phyloP scores from a whole-genome alignment of 23 tunicate species.

The Trididemnum nubilum region DNA sequence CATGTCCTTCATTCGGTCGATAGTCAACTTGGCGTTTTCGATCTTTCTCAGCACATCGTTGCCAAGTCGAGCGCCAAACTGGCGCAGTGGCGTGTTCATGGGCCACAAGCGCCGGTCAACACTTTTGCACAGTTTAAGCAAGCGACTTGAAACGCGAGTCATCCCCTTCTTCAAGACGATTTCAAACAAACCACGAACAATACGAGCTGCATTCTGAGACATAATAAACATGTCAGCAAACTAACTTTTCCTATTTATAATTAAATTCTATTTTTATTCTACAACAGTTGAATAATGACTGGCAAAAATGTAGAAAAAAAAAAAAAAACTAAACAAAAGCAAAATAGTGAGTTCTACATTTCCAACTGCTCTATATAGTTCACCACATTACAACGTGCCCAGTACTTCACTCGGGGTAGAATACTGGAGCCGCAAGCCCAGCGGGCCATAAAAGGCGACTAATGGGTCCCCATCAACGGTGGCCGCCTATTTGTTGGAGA shows the following conservation, averaged over 20 bases:
- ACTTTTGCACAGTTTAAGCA: constrained; percentile 83
- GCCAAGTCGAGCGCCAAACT: constrained; percentile 67
- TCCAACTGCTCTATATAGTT: too few species aligned
- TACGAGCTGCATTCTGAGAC: constrained; percentile 88
- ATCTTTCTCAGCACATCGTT: constrained; percentile 78
- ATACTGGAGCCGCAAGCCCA: too few species aligned
- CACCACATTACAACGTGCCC: too few species aligned
- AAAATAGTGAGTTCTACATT: too few species aligned
- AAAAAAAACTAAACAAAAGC: too few species aligned
- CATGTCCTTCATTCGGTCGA: constrained; percentile 79
- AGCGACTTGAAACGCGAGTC: constrained; percentile 68
- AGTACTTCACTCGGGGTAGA: too few species aligned
- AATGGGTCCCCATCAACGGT: too few species aligned
- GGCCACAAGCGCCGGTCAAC: constrained; percentile 96
- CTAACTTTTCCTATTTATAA: too few species aligned
- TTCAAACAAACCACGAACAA: constrained; percentile 95
- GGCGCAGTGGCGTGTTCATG: constrained; percentile 68
- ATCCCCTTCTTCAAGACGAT: constrained; percentile 79
- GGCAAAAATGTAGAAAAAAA: too few species aligned
- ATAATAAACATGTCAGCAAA: too few species aligned
- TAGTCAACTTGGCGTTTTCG: constrained; percentile 56
- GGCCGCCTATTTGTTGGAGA: too few species aligned
- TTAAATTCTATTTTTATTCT: neutral
- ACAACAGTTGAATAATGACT: neutral
- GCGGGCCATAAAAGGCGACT: too few species aligned